Percentiles rank a stretch among this genome's conserved stretches.
These are phyloP conservation scores for Trichacis sp. DNA, from an alignment of 2,888 invertebrate genomes.

Conservation along the genomic window DNA sequence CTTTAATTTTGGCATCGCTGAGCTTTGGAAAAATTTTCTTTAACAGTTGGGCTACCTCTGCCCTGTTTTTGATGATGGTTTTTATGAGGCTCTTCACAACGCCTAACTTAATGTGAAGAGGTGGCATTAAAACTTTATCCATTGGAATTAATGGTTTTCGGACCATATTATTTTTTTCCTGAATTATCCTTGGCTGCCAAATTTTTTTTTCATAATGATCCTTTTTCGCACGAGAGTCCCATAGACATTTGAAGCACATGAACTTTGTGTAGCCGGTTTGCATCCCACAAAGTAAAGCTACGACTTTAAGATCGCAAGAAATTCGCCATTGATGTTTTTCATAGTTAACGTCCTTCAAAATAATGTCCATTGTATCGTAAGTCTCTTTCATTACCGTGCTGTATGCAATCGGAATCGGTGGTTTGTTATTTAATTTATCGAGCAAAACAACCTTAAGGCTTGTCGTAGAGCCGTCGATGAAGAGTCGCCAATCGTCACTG, in stretches of 20 bases:
- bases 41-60: too few species aligned
- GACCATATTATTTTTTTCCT: background rate
- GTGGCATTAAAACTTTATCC: background rate
- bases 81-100: too few species aligned
- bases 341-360: constrained; percentile 48
- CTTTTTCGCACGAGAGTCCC: constrained; percentile 15
- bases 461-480: constrained; percentile 46
- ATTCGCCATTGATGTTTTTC: constrained; percentile 49
- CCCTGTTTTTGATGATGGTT: too few species aligned
- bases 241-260: constrained; percentile 30
- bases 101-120: background rate
- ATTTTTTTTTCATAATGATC: constrained; percentile 10
- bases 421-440: constrained; percentile 50
- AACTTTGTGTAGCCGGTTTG: constrained; percentile 37
- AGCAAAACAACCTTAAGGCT: constrained; percentile 47
- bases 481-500: constrained; percentile 43
- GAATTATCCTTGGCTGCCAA: background rate
- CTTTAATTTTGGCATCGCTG: too few species aligned
- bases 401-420: constrained; percentile 52
- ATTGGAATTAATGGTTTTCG: background rate
- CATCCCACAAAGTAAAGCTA: constrained; percentile 48
- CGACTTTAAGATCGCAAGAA: too few species aligned
- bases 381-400: constrained; percentile 52
- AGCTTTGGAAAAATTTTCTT: too few species aligned
- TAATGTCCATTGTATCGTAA: constrained; percentile 51